phyloP scores from a whole-genome alignment of 2,797 vertebrate species.

The Erpetoichthys calabaricus region DNA sequence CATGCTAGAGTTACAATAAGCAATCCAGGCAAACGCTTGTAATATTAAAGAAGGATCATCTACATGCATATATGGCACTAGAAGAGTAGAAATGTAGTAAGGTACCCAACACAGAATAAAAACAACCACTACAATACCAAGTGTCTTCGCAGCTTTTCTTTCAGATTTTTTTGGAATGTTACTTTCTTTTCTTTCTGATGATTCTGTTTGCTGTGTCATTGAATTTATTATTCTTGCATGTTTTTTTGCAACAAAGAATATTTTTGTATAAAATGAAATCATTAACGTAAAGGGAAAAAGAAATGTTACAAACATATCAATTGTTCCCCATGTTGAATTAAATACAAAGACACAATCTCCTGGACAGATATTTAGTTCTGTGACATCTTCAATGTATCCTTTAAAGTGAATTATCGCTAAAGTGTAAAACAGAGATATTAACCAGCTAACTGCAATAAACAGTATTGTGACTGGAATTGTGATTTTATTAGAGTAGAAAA shows the following conservation, averaged over 20 bases:
- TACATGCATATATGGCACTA: neutral
- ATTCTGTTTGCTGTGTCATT: neutral
- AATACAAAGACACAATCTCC: neutral
- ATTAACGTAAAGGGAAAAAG: neutral
- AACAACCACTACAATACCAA: neutral
- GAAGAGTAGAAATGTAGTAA: neutral
- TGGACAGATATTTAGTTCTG: neutral
- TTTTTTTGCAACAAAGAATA: neutral
- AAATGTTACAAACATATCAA: neutral
- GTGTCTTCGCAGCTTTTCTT: neutral
- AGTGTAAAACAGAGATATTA: neutral
- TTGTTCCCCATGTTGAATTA: neutral
- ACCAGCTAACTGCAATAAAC: neutral
- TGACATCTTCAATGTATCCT: neutral
- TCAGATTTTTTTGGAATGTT: slow-evolving; percentile 1
- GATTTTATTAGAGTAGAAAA: neutral
- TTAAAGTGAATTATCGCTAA: neutral
- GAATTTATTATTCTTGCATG: neutral
- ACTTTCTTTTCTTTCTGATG: neutral
- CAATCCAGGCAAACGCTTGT: neutral
- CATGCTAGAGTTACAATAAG: neutral
- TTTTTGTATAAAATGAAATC: neutral
- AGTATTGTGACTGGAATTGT: neutral
- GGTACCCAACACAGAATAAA: neutral
- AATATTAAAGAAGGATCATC: neutral